A percentile compares a stretch with the other conserved stretches of the same genome.
Conservation (phyloP, 2,113 vertebrate genomes). For the Cairina moschata region DNA sequence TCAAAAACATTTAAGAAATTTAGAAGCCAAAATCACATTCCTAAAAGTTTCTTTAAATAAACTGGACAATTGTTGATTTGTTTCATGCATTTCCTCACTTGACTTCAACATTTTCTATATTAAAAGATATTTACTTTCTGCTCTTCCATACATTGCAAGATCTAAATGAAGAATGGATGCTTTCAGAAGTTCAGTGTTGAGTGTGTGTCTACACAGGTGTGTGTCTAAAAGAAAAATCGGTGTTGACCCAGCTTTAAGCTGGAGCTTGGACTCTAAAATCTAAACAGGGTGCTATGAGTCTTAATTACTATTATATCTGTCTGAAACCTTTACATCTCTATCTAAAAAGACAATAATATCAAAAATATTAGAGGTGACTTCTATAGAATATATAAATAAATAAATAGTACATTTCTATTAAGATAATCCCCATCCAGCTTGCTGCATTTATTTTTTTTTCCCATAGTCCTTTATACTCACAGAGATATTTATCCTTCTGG, state of each 20-base stretch:
- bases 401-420: background rate
- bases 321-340: background rate
- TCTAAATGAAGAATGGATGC: background rate
- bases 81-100: background rate
- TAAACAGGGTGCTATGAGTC: background rate
- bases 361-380: background rate
- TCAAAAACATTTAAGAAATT: background rate
- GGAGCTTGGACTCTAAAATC: background rate
- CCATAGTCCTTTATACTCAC: accelerated
- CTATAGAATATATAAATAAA: background rate
- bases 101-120: background rate
- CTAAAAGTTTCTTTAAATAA: background rate
- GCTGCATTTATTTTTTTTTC: background rate
- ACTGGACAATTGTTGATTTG: background rate
- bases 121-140: background rate
- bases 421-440: background rate
- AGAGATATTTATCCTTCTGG: background rate
- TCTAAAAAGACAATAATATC: background rate
- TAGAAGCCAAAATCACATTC: background rate
- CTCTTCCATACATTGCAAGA: background rate
- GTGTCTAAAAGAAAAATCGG: background rate
- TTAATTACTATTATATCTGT: background rate
- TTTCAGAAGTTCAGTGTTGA: background rate
- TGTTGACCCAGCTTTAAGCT: background rate
- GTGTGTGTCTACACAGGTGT: background rate